Evolutionary conservation across 2,113 vertebrate genomes (phyloP), one percentile per base, ranked within the genome.

Genomic region (Bos javanicus): DNA sequence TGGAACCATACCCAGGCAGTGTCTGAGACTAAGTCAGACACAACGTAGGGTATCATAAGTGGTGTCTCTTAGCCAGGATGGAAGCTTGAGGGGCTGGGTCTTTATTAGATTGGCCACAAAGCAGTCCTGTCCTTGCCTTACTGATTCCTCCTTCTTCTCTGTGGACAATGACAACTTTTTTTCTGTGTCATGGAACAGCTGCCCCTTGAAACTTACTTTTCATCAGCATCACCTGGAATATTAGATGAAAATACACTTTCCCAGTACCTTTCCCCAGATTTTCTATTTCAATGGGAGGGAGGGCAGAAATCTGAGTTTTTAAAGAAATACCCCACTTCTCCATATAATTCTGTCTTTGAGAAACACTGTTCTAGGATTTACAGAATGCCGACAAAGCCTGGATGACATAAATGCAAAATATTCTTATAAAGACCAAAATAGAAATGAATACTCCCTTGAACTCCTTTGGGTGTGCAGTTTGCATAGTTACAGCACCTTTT

Each of bases 331-430:
- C 17, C 9, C 26, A 9, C 1, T 23, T 46, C 5, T 7, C 21
- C 26, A 39, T 50, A 13, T 21, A 76, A 88, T 30, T 90, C 67
- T 89, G 82, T 91, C 89, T 83, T 91, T 48, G n/a, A 82, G 76
- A 90, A 96, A 81, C 19, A 36, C 30, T 71, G 84, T 33, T 71
- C 81, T 52, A 71, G 85, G 59, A 82, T 92, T 91, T 90, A 48
- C 2, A 82, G 91, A 95, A 30, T 80, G 39, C 25, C 94, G 39
- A 12, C 57, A 25, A 90, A 87, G 54, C 17, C 84, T 50, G 85
- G 2, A 62, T 98, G 94, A 90, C 56, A 96, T 54, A 90, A 83
- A 98, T 95, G 95, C 90, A 98, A 98, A 97, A 83, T 93, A 81
- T 80, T 89, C 59, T 90, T 86, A 76, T 87, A 78, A 96, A 96